Base-by-base conservation (phyloP, 2,113 vertebrate genomes). In the Grallaria varia region DNA sequence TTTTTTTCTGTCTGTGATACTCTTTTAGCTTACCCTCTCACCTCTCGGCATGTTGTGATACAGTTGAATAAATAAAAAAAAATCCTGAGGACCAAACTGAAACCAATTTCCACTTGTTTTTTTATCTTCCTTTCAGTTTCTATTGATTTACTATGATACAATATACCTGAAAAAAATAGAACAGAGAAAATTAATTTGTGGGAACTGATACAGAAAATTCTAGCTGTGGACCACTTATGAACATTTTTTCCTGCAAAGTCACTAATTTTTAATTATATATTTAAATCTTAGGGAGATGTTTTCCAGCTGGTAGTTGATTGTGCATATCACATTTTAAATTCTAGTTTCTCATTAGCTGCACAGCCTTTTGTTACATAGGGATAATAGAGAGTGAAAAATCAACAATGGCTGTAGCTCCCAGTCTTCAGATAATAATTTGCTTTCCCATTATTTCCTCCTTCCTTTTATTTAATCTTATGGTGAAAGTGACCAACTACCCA, bases 101-200 rank as follows among this genome's bases (percentile, higher is more conserved):
- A 83, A 37, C 14, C 49, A 7, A 0, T 50, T 72, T 80, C 40
- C 11, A 6, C 68, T 72, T 73, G 6, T 40, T 62, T 66, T 69
- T 68, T 84, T 33, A 69, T 30, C 13, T 93, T 96, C n/a, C 64
- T 44, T 76, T 84, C 22, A 30, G 47, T 21, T 94, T 96, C 77
- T 91, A 73, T 80, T 94, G 45, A 87, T 95, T 96, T 95, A 89
- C 45, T 96, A 49, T 11, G 90, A 55, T 33, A 84, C 50, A 90
- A 95, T 77, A 96, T 73, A 72, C 28, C 64, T 80, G 44, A 95
- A 96, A 93, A 94, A 85, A 84, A 56, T 8, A 52, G 5, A 72
- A 18, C 2, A n/a, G 17, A 45, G 62, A 44, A 62, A 49, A 82
- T 53, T 42, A 81, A 17, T 45, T 80, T 9, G 14, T 72, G 40